Evolutionary conservation across 2,113 vertebrate genomes (phyloP).

Genomic region (Sapayoa aenigma): DNA sequence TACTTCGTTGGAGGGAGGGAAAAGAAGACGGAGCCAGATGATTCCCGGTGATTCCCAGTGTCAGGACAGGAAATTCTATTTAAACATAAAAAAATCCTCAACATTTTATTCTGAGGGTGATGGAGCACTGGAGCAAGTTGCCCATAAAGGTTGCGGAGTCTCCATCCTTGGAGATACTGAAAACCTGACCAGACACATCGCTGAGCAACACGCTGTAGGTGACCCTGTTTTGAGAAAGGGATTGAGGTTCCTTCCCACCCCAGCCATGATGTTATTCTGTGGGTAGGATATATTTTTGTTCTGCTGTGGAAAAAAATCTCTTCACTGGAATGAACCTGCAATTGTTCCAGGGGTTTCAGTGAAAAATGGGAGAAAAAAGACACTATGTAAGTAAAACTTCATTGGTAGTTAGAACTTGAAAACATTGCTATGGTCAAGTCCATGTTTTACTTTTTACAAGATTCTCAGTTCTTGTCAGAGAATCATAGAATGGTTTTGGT

Average conservation of each 20-base stretch:
- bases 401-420: neutral
- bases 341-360: neutral
- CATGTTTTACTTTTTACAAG: neutral
- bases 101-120: neutral
- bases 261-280: neutral
- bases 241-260: neutral
- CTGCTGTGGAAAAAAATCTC: neutral
- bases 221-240: neutral
- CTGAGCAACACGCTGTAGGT: neutral
- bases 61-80: neutral
- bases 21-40: neutral
- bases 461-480: neutral
- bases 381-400: neutral
- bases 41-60: neutral
- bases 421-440: neutral
- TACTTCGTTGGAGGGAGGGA: accelerated
- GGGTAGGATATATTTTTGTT: neutral
- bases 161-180: neutral
- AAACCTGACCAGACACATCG: neutral
- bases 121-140: neutral
- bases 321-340: neutral
- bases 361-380: neutral
- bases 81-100: neutral
- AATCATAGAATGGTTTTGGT: neutral
- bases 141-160: neutral